Evolutionary conservation across 2,888 invertebrate genomes (phyloP).

Genomic region (Napeogenes sylphis): DNA sequence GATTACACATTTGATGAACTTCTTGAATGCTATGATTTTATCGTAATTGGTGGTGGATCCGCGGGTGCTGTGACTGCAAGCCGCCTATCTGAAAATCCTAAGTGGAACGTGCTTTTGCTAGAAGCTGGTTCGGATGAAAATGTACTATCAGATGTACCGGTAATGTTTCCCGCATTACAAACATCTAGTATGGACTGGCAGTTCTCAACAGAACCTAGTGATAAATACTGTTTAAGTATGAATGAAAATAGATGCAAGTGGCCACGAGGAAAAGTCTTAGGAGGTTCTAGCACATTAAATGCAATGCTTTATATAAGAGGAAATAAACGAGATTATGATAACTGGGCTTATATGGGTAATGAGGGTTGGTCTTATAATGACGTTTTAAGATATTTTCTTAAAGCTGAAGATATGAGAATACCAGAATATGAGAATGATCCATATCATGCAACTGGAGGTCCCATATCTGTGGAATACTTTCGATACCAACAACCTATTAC

Average conservation of each 20-base stretch:
- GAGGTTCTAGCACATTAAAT: slow-evolving; percentile 90
- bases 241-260: slow-evolving; percentile 81
- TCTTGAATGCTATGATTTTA: slow-evolving; percentile 84
- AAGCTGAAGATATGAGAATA: slow-evolving; percentile 87
- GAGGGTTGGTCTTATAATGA: slow-evolving; percentile 88
- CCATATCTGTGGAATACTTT: slow-evolving; percentile 84
- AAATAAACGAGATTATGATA: slow-evolving; percentile 89
- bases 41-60: slow-evolving; percentile 89
- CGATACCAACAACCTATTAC: slow-evolving; percentile 83
- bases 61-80: slow-evolving; percentile 89
- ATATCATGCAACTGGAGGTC: slow-evolving; percentile 85
- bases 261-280: slow-evolving; percentile 88
- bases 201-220: slow-evolving; percentile 85
- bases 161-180: slow-evolving; percentile 84
- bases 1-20: slow-evolving; percentile 75
- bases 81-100: slow-evolving; percentile 84
- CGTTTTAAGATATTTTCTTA: slow-evolving; percentile 86
- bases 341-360: slow-evolving; percentile 87
- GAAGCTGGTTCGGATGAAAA: slow-evolving; percentile 89
- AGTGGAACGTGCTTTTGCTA: slow-evolving; percentile 85
- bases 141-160: slow-evolving; percentile 83
- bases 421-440: slow-evolving; percentile 74
- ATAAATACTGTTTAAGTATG: slow-evolving; percentile 83
- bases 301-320: slow-evolving; percentile 94
- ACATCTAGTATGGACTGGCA: slow-evolving; percentile 88